Percentiles rank a stretch among this genome's conserved stretches.
Evolutionary conservation across 2,113 vertebrate genomes (phyloP).

Genomic region (Pelusios castaneus): DNA sequence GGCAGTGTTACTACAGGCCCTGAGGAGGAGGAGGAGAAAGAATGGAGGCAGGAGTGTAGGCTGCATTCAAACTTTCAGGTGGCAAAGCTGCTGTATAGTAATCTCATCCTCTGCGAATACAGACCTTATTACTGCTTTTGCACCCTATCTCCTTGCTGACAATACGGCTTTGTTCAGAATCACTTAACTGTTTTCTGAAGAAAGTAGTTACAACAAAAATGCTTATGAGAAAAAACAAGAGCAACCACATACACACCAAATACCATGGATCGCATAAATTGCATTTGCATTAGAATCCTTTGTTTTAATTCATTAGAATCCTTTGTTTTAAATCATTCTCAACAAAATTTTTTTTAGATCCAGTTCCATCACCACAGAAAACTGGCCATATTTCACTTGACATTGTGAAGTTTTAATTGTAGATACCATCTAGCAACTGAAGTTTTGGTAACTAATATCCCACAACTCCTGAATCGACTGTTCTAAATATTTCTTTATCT

Average conservation of each 20-base stretch:
- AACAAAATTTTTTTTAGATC: neutral
- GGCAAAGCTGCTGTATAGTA: neutral
- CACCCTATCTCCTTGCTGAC: neutral
- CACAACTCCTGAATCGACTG: neutral
- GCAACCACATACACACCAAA: neutral
- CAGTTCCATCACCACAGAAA: neutral
- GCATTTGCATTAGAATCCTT: neutral
- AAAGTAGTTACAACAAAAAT: neutral
- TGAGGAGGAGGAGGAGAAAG: neutral
- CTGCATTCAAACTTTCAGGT: neutral
- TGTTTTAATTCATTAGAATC: neutral
- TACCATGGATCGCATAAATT: no score
- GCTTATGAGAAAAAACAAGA: neutral
- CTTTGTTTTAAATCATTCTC: neutral
- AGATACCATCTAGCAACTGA: neutral
- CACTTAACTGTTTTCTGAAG: neutral
- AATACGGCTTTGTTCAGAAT: neutral
- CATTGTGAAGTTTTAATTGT: conserved; percentile 3
- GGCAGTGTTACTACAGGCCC: neutral
- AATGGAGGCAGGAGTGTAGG: neutral
- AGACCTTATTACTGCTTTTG: neutral
- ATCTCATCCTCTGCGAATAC: neutral
- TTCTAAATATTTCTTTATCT: neutral
- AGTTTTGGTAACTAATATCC: neutral
- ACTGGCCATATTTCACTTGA: neutral